A percentile compares a stretch with the other conserved stretches of the same genome.
These are phyloP conservation scores for Calameuta filiformis DNA, from an alignment of 2,888 invertebrate species.

Conservation along the genomic window DNA sequence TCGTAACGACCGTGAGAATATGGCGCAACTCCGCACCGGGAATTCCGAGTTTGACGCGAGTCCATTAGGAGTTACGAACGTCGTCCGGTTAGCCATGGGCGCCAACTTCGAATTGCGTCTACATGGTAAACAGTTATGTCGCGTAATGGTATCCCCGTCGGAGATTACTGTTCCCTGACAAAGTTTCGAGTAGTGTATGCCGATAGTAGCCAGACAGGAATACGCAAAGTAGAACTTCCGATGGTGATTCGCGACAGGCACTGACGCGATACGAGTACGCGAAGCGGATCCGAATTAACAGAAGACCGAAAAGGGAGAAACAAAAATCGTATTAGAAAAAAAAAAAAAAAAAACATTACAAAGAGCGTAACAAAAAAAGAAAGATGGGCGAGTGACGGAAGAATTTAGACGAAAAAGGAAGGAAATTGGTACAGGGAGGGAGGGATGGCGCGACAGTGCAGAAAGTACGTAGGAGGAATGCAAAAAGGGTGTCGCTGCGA, in stretches of 20 bases:
- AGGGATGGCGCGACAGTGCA: not conserved
- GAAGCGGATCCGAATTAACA: no score
- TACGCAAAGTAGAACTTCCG: not conserved
- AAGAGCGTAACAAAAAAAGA: not conserved
- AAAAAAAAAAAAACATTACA: no score
- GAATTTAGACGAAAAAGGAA: not conserved
- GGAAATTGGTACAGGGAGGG: not conserved
- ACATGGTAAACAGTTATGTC: not conserved
- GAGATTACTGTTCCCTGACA: not conserved
- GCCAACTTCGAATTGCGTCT: not conserved
- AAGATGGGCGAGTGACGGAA: not conserved
- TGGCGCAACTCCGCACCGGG: not conserved
- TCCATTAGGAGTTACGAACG: not conserved
- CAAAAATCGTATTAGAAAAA: no score
- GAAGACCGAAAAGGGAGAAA: no score
- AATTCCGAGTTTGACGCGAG: not conserved
- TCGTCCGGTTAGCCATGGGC: not conserved
- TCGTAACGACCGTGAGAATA: not conserved
- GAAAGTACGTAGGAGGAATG: slow-evolving; percentile 14
- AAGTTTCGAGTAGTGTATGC: not conserved
- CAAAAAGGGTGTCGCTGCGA: slow-evolving; percentile 22
- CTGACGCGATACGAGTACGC: not conserved
- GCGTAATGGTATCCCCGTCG: not conserved
- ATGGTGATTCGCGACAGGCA: not conserved
- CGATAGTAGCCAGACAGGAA: not conserved